Percentiles rank a stretch among this genome's conserved stretches.
Conservation (phyloP, 2,888 invertebrate genomes). For the Cheilosia vernalis region DNA sequence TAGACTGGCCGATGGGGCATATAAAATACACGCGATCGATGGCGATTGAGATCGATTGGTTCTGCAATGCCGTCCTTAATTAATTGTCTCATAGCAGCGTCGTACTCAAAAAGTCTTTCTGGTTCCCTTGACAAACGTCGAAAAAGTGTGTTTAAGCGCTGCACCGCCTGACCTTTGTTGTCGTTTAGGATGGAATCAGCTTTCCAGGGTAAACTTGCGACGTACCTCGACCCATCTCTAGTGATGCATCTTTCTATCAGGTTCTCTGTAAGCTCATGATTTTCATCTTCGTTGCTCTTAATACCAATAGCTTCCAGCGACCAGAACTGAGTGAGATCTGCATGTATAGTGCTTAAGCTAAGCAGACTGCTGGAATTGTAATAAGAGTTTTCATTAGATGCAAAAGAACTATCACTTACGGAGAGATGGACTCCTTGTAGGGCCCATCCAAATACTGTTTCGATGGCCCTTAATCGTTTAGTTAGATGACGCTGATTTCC, state of each 20-base stretch:
- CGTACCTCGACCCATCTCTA: background rate
- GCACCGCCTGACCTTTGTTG: conserved; percentile 6
- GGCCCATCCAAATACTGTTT: conserved; percentile 2
- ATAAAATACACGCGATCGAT: too few relatives aligned
- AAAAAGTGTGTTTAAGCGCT: conserved; percentile 1
- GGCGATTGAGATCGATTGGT: too few relatives aligned
- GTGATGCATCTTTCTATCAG: conserved; percentile 1
- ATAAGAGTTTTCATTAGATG: background rate
- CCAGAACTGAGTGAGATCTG: background rate
- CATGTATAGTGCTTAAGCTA: background rate
- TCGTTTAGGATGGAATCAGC: background rate
- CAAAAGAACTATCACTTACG: conserved; percentile 1
- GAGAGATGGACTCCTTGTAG: conserved; percentile 6
- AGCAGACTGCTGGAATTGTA: conserved; percentile 10
- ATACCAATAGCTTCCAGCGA: conserved; percentile 10
- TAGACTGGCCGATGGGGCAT: too few relatives aligned
- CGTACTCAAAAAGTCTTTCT: background rate
- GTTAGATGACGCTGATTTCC: too few relatives aligned
- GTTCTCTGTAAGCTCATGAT: background rate
- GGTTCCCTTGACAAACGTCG: conserved; percentile 13
- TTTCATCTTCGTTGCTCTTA: background rate
- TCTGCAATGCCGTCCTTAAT: too few relatives aligned
- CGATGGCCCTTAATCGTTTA: too few relatives aligned
- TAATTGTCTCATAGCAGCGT: too few relatives aligned
- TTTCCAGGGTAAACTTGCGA: conserved; percentile 12